Percentiles rank a stretch among this genome's conserved stretches.
Conservation (phyloP, 2,888 invertebrate species). For the Chaetogeoica ovagalla region DNA sequence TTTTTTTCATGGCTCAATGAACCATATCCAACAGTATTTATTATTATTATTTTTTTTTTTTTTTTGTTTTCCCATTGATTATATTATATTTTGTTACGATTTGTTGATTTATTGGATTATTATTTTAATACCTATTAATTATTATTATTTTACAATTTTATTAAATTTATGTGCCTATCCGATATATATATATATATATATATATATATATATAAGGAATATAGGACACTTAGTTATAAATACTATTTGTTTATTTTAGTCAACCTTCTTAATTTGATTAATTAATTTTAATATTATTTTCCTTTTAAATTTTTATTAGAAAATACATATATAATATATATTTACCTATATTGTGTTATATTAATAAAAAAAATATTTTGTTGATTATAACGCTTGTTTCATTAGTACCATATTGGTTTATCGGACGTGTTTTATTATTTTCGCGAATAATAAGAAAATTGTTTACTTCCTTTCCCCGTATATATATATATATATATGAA, state of each 20-base stretch:
- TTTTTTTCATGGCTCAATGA: constrained; percentile 41
- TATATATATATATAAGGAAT: too few species aligned
- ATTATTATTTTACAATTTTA: constrained; percentile 44
- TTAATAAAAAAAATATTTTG: constrained; percentile 41
- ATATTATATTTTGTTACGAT: constrained; percentile 38
- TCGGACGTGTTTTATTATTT: too few species aligned
- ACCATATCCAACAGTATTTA: constrained; percentile 43
- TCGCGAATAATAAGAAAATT: too few species aligned
- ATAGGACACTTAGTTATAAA: constrained; percentile 29
- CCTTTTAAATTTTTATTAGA: constrained; percentile 46
- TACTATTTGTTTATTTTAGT: constrained; percentile 43
- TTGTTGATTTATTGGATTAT: constrained; percentile 42
- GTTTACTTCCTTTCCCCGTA: too few species aligned
- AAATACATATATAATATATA: constrained; percentile 22
- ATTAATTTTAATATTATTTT: constrained; percentile 43
- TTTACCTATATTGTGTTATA: constrained; percentile 11
- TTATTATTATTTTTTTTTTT: constrained; percentile 30
- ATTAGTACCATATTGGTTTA: too few species aligned
- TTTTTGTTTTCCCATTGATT: background rate
- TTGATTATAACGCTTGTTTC: constrained; percentile 19
- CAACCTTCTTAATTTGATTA: constrained; percentile 14
- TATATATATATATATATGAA: too few species aligned
- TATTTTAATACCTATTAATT: constrained; percentile 40
- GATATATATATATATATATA: background rate
- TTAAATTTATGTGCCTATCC: constrained; percentile 40